These are phyloP conservation scores for Prunella fulvescens DNA, from an alignment of 2,113 vertebrate species.

Conservation along the genomic window DNA sequence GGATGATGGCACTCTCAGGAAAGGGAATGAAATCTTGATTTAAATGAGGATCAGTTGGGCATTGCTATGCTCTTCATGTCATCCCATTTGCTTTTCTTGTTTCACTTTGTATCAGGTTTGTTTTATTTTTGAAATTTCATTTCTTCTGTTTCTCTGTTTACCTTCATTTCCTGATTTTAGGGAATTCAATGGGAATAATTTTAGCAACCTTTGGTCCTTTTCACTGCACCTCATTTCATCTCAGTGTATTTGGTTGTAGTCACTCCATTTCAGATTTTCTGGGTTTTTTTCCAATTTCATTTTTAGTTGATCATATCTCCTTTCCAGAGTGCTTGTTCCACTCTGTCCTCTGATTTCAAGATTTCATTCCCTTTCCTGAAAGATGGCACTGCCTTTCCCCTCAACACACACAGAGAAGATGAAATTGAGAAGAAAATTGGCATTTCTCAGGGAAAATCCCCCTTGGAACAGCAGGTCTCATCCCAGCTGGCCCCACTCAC, in stretches of 20 bases:
- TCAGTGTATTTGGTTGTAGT: background rate
- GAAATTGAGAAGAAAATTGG: background rate
- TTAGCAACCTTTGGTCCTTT: background rate
- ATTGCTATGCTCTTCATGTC: background rate
- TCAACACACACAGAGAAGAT: rapidly evolving
- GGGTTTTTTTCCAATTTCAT: background rate
- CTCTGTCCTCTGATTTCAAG: background rate
- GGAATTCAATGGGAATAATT: background rate
- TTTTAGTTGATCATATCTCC: background rate
- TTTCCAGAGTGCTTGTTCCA: too few relatives aligned
- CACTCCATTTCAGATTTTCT: background rate
- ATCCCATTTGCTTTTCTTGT: background rate
- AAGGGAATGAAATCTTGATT: background rate
- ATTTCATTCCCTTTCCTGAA: background rate
- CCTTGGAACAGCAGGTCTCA: rapidly evolving
- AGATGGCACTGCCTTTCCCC: background rate
- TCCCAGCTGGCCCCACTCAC: rapidly evolving
- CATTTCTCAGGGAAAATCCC: background rate
- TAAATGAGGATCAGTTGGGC: background rate
- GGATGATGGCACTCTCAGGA: background rate
- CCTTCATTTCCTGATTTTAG: background rate
- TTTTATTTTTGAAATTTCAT: background rate
- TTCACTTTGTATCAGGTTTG: background rate
- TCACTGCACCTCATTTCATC: background rate
- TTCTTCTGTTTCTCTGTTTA: background rate